Base-by-base conservation (phyloP, 2,797 vertebrate species). In the Pogoniulus pusillus region DNA sequence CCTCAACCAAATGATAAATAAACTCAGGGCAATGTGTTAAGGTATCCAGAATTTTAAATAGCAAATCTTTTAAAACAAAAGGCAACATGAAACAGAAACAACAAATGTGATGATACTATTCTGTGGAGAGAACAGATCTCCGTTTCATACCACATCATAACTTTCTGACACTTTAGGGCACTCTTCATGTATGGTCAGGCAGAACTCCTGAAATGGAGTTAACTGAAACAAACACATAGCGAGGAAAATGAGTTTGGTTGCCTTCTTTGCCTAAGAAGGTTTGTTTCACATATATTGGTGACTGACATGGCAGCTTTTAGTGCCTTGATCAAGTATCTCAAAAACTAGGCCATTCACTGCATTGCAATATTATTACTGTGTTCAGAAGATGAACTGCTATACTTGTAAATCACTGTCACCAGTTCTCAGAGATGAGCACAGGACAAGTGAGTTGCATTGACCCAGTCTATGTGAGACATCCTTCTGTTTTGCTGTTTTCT, bases 1-100 rank as follows among this genome's bases (percentile, higher is more conserved):
- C 58, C 80, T 85, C 70, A 92, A 87, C 35, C 63, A 95, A 94
- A 82, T 62, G 69, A 78, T 85, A 95, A 95, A 93, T 89, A 22
- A 93, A 85, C 59, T 91, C 82, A 95, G 73, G 65, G 53, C 32
- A 89, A 45, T 59, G 66, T 71, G 45, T 91, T 85, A 95, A 77
- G 34, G 85, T 83, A 88, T 23, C 63, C 82, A 91, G 60, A 85
- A 84, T 89, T 94, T 94, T 86, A 93, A 93, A 93, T 65, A 86
- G 72, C 16, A 93, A 86, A 35, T 87, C 32, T 70, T 85, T 89
- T 54, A 70, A 90, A 90, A 75, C 32, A 85, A 82, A 89, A 83
- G 45, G 73, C 68, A 77, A 54, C 87, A 92, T 62, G 30, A 86
- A 91, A 82, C 59, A 92, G 80, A 94, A 95, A 71, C 34, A 91